Base-by-base conservation (phyloP, 2,888 invertebrate species). In the Amphipoea lucens region DNA sequence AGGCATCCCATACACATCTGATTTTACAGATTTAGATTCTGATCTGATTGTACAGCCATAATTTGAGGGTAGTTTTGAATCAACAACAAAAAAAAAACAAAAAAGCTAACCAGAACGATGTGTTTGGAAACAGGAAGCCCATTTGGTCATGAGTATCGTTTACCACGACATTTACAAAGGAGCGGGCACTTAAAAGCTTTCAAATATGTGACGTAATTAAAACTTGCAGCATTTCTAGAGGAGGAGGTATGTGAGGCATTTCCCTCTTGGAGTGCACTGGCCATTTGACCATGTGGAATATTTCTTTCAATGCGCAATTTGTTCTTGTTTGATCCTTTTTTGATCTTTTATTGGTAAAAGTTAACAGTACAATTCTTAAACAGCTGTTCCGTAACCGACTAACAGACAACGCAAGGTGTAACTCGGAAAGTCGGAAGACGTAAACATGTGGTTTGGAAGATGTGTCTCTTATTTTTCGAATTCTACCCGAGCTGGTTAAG, bases 141-240 rank as follows among this genome's bases (percentile, higher is more conserved):
- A 74, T 79, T 80, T 51, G 62, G 67, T 65, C 83, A 82, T 68
- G 70, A 86, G 74, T 80, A 80, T 87, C 78, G 81, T 85, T 84
- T 87, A 82, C 78, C 62, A 60, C 68, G 76, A 73, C 82, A 78
- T 81, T 81, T 81, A 81, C 70, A 86, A 74, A 65, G 73, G 73
- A 78, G 65, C 65, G 67, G 67, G 67, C 71, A 79, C 76, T 77
- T 85, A 74, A 85, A 86, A 81, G 86, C 83, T 86, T 79, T 86
- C 76, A 76, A 85, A 76, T 79, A 83, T 75, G 75, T 86, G 74
- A 80, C 54, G 80, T 83, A 85, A 83, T 84, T 87, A 84, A 83
- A 87, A 79, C 86, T 81, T 84, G 74, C 63, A 73, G 74, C 74
- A 78, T 81, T 74, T 87, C 66, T 69, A 66, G 74, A 77, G 60